These are phyloP conservation scores for Sialia sialis DNA, from an alignment of 2,113 vertebrate genomes.

Conservation along the genomic window DNA sequence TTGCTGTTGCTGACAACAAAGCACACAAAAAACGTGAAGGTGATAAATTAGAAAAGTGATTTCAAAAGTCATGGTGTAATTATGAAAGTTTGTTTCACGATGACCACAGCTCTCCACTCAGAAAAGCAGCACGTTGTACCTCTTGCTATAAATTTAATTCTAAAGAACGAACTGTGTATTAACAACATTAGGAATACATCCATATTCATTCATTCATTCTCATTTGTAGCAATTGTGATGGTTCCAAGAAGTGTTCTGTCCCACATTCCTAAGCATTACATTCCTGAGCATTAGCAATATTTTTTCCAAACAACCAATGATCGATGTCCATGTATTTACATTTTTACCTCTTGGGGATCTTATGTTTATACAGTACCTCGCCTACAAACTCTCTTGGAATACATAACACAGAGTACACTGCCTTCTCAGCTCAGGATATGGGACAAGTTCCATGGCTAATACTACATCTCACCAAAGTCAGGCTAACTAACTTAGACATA, in stretches of 20 bases:
- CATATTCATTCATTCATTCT: not conserved
- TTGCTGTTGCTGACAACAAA: not conserved
- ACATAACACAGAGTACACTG: not conserved
- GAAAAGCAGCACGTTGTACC: not conserved
- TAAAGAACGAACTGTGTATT: not conserved
- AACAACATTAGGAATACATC: not conserved
- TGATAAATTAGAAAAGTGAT: not conserved
- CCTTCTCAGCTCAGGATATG: not conserved
- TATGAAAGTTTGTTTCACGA: not conserved
- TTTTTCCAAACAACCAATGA: slow-evolving; percentile 23
- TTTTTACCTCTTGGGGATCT: not conserved
- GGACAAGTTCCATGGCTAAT: not conserved
- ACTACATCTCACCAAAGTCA: not conserved
- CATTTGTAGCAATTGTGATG: not conserved
- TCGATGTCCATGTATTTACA: not conserved
- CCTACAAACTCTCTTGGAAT: not conserved
- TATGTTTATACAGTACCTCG: not conserved
- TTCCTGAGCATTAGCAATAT: not conserved
- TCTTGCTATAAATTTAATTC: not conserved
- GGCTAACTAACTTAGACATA: not conserved
- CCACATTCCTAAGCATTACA: not conserved
- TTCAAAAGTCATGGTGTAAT: not conserved
- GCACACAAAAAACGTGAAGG: not conserved
- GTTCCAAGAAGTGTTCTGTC: not conserved
- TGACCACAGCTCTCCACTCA: not conserved